These are phyloP conservation scores for Latheticus oryzae DNA, from an alignment of 2,888 invertebrate genomes.

Conservation along the genomic window DNA sequence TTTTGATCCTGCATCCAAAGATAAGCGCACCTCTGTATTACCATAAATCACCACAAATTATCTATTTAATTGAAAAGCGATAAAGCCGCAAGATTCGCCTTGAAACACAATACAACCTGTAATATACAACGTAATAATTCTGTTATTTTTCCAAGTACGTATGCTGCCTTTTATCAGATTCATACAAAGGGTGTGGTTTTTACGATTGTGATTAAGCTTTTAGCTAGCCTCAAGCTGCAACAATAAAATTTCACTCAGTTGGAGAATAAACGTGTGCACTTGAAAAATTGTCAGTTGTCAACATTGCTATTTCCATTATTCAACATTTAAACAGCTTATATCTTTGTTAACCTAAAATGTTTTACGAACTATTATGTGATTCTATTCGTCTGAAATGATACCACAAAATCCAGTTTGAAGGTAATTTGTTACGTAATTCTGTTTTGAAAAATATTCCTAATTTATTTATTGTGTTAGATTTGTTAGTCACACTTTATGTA, in stretches of 20 bases:
- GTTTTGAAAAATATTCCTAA: too few species aligned
- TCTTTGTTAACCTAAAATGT: too few species aligned
- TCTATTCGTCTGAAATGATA: slow-evolving; percentile 8
- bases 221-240: slow-evolving; percentile 15
- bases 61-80: slow-evolving; percentile 27
- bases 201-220: slow-evolving; percentile 29
- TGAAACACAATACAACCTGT: slow-evolving; percentile 8
- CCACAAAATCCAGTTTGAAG: slow-evolving; percentile 3
- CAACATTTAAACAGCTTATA: slow-evolving; percentile 5
- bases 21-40: neutral
- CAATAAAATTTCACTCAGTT: slow-evolving; percentile 12
- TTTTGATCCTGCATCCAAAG: neutral
- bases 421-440: neutral
- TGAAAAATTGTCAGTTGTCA: slow-evolving; percentile 15
- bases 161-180: slow-evolving; percentile 20
- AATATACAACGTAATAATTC: slow-evolving; percentile 15
- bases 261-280: slow-evolving; percentile 5
- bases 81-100: slow-evolving; percentile 11
- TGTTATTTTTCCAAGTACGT: slow-evolving; percentile 8
- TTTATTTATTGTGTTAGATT: too few species aligned
- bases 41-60: slow-evolving; percentile 2
- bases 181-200: slow-evolving; percentile 16
- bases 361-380: slow-evolving; percentile 15
- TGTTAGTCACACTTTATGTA: too few species aligned
- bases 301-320: slow-evolving; percentile 7